Base-by-base conservation (phyloP, 2,797 vertebrate genomes). In the Gymnodraco acuticeps region DNA sequence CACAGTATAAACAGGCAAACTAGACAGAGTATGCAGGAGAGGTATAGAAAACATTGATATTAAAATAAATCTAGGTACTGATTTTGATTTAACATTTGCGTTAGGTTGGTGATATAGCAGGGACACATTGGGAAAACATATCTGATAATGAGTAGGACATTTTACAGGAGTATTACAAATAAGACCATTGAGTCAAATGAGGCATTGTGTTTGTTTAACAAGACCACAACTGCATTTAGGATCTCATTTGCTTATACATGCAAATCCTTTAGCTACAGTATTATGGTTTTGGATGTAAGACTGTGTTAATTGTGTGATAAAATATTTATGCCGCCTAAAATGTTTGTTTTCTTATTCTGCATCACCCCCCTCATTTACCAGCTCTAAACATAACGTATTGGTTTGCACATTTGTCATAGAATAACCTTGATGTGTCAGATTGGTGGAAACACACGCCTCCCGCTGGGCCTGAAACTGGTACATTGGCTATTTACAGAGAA, bases 351-450 rank as follows among this genome's bases (percentile, higher is more conserved):
- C 27, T 66, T 31, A 4, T 17, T 41, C 54, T 50, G n/a, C 16
- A 41, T 38, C 64, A 2, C 56, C 33, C n/a, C 38, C n/a, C 64
- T 20, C 46, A 80, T 27, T 50, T 48, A 68, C 16, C 19, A 10
- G 42, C 54, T 54, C 19, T 43, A 16, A 75, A 33, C 59, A 19
- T 45, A 48, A 64, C 11, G 11, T 51, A 5, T 72, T 17, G 71
- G 62, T 74, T 60, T 48, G 9, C 31, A 9, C 55, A 51, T 88
- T 71, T 71, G 58, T 83, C 60, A 58, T 14, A 58, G 54, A 15
- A 53, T 88, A 77, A 88, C 86, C 85, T 86, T 87, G 78, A 84
- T 80, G 73, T 81, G 85, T 69, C 81, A 84, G 46, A 31, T 79
- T 41, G 31, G 72, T 45, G 41, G 76, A 82, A 73, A 75, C 67